Percentiles rank a stretch among this genome's conserved stretches.
phyloP scores from a whole-genome alignment of 2,888 invertebrate genomes.

The Zhuqinia jingwanae region DNA sequence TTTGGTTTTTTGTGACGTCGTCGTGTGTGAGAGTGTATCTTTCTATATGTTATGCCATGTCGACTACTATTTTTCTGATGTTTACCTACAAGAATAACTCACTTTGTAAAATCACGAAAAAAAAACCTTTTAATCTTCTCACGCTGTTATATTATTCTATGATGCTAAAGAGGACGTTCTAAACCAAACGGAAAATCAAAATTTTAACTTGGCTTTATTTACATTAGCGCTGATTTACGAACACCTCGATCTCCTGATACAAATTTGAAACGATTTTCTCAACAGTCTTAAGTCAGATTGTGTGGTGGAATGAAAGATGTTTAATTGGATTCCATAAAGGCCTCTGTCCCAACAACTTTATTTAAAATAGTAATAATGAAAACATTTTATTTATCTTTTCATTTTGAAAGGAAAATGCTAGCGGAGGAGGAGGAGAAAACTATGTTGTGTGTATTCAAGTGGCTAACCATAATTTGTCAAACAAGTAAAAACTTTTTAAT shows the following conservation, averaged over 20 bases:
- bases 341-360: no score
- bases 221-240: constrained; percentile 37
- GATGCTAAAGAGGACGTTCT: no score
- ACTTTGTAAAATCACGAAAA: background rate
- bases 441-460: background rate
- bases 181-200: no score
- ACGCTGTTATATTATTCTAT: no score
- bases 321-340: no score
- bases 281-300: no score
- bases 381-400: no score
- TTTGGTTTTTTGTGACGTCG: background rate
- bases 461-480: constrained; percentile 44
- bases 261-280: background rate
- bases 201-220: constrained; percentile 46
- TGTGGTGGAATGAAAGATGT: no score
- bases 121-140: background rate
- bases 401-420: background rate
- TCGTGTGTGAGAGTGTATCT: no score
- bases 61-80: background rate
- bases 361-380: no score
- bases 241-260: no score
- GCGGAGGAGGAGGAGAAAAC: background rate
- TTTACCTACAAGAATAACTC: background rate
- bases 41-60: no score
- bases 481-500: background rate